Percentiles rank a stretch among this genome's conserved stretches.
phyloP scores from a whole-genome alignment of 2,113 vertebrate species.

The Microcebus griseorufus region DNA sequence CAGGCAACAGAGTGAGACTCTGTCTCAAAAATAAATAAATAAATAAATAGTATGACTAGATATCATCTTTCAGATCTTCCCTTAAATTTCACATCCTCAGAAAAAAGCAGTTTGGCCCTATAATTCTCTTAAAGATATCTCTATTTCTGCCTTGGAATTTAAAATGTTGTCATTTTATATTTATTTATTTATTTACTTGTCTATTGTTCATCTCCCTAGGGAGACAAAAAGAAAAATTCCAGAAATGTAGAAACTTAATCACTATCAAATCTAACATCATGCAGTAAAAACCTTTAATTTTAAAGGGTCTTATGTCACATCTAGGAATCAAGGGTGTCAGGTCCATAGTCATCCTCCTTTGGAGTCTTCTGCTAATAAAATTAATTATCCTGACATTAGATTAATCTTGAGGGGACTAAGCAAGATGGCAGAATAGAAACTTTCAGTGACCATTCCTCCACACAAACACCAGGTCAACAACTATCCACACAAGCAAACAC shows the following conservation, averaged over 20 bases:
- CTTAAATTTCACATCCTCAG: not conserved
- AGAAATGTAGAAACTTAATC: conserved; percentile 7
- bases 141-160: not conserved
- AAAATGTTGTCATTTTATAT: not conserved
- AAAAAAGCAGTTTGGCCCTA: not conserved
- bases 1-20: too few species aligned
- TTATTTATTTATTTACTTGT: not conserved
- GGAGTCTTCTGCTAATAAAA: not conserved
- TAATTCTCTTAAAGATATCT: not conserved
- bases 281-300: not conserved
- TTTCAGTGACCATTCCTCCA: too few species aligned
- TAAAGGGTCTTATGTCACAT: not conserved
- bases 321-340: not conserved
- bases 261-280: not conserved
- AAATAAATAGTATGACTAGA: not conserved
- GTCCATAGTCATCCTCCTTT: not conserved
- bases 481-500: too few species aligned
- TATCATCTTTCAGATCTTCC: not conserved
- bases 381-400: not conserved
- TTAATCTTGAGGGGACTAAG: too few species aligned
- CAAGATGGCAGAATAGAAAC: too few species aligned
- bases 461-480: too few species aligned
- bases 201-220: not conserved
- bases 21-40: too few species aligned
- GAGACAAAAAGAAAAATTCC: not conserved